These are phyloP conservation scores for Drosophila parthenogenetica DNA, from an alignment of 2,888 invertebrate genomes.

Conservation along the genomic window DNA sequence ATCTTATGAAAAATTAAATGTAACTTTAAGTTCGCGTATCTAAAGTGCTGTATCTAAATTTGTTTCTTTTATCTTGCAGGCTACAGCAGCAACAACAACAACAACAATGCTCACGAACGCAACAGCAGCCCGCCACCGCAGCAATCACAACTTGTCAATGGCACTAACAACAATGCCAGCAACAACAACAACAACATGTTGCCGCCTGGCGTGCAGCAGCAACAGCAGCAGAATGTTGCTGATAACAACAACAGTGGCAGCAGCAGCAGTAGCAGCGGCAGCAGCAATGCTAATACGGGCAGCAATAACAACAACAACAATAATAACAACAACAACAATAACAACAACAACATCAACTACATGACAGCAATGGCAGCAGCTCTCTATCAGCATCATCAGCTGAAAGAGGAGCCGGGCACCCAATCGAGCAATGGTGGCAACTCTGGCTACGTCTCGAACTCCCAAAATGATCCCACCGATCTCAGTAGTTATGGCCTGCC, in stretches of 20 bases:
- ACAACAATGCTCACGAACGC: slow-evolving; percentile 80
- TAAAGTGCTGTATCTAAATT: neutral
- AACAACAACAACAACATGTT: slow-evolving; percentile 71
- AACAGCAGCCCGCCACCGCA: slow-evolving; percentile 82
- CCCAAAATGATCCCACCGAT: slow-evolving; percentile 83
- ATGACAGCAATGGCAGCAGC: slow-evolving; percentile 81
- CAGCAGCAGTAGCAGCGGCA: slow-evolving; percentile 53
- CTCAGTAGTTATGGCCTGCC: slow-evolving; percentile 81
- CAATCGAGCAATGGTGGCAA: slow-evolving; percentile 69
- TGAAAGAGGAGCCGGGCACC: slow-evolving; percentile 85
- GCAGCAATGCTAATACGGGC: slow-evolving; percentile 56
- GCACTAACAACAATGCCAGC: slow-evolving; percentile 54
- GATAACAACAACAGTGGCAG: slow-evolving; percentile 57
- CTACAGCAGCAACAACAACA: slow-evolving; percentile 71
- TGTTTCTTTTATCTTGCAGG: slow-evolving; percentile 58
- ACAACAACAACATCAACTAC: slow-evolving; percentile 82
- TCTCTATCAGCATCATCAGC: slow-evolving; percentile 83
- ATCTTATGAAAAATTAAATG: too few species aligned
- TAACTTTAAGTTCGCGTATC: too few species aligned
- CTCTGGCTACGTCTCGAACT: slow-evolving; percentile 79
- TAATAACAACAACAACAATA: slow-evolving; percentile 68
- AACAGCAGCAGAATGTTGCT: slow-evolving; percentile 63
- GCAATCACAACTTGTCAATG: slow-evolving; percentile 54
- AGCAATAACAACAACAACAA: slow-evolving; percentile 55
- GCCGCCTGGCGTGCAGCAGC: slow-evolving; percentile 67